Conservation (phyloP, 1,140 invertebrate species). For the Megathymus violae region DNA sequence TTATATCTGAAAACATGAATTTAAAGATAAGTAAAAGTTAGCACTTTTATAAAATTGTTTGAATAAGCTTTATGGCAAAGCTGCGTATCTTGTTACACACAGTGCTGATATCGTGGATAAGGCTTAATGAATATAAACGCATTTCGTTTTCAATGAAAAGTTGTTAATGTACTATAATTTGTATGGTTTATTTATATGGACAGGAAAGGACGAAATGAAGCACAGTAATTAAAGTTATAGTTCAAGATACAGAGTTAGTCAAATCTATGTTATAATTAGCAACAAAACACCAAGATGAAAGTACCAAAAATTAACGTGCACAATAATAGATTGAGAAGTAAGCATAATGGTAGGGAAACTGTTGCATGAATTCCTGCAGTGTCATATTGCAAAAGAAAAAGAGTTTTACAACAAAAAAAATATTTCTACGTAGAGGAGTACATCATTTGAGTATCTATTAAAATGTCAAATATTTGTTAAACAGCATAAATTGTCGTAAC, state of each 20-base stretch:
- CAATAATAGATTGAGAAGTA: constrained; percentile 45
- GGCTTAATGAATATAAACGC: constrained; percentile 20
- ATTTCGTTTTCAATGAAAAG: constrained; percentile 30
- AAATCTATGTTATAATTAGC: constrained; percentile 31
- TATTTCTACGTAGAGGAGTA: not conserved
- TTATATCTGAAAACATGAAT: constrained; percentile 8
- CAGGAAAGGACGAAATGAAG: constrained; percentile 16
- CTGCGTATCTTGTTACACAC: not conserved
- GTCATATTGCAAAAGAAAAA: constrained; percentile 8
- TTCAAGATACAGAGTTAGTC: constrained; percentile 24
- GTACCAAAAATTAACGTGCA: constrained; percentile 57
- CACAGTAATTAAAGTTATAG: constrained; percentile 8
- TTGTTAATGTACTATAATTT: constrained; percentile 15
- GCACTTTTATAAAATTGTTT: not conserved
- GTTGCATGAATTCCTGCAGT: constrained; percentile 55
- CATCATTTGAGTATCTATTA: no score
- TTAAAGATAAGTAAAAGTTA: not conserved
- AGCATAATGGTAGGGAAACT: constrained; percentile 33
- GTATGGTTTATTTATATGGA: no score
- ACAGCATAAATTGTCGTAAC: no score
- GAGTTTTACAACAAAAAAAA: not conserved
- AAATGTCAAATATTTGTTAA: no score
- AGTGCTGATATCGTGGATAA: constrained; percentile 2
- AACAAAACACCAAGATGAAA: constrained; percentile 29
- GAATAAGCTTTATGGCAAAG: not conserved